These are phyloP conservation scores for Chiridota heheva DNA, from an alignment of 35 echinoderm and acorn worm genomes.

Conservation along the genomic window DNA sequence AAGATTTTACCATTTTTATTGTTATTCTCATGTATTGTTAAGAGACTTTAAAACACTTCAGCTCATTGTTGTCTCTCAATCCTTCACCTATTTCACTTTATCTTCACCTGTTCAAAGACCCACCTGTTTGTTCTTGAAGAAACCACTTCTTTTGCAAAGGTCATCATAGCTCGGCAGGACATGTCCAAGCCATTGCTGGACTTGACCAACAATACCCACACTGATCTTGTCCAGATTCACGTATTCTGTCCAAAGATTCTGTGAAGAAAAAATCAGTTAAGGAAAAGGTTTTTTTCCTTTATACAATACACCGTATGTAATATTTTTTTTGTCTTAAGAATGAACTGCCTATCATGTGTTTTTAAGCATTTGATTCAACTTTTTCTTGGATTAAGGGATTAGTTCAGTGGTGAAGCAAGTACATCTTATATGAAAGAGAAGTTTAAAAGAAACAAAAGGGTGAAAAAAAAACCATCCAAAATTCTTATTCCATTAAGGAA, in stretches of 20 bases:
- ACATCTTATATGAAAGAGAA: too few relatives aligned
- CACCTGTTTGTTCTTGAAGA: constrained; percentile 16
- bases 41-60: too few relatives aligned
- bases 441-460: too few relatives aligned
- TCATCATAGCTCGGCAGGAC: constrained; percentile 46
- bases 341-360: neutral
- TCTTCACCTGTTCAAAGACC: too few relatives aligned
- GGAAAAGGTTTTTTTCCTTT: neutral
- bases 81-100: too few relatives aligned
- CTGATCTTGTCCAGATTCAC: constrained; percentile 54
- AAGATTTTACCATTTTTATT: too few relatives aligned
- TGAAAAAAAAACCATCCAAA: too few relatives aligned
- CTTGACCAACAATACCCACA: constrained; percentile 39
- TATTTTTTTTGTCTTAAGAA: neutral
- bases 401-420: too few relatives aligned
- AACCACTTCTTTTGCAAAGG: neutral
- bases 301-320: neutral
- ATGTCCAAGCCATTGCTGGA: constrained; percentile 67
- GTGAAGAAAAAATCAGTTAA: neutral
- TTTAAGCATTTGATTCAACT: neutral
- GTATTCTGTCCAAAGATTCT: constrained; percentile 88
- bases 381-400: too few relatives aligned
- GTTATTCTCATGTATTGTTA: too few relatives aligned
- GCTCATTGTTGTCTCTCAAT: too few relatives aligned
- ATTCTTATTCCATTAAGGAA: too few relatives aligned